Conservation (phyloP, 2,113 vertebrate species). For the Strigops habroptila region DNA sequence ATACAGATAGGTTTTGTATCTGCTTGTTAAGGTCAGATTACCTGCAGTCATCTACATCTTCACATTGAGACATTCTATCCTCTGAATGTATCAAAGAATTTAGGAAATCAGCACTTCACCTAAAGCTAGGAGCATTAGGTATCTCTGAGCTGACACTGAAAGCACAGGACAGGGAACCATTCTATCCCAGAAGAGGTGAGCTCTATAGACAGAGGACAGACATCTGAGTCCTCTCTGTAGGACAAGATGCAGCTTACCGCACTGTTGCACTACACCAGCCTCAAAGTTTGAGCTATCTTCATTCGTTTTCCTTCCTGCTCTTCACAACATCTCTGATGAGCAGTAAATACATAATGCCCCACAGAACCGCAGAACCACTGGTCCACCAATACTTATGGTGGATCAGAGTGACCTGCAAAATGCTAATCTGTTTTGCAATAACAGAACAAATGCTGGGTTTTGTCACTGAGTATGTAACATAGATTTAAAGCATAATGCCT, state of each 20-base stretch:
- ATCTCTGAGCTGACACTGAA: not conserved
- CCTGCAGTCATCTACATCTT: not conserved
- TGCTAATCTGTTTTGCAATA: not conserved
- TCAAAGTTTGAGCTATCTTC: not conserved
- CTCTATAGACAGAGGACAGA: not conserved
- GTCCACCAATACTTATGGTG: not conserved
- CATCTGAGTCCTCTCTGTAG: not conserved
- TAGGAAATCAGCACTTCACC: not conserved
- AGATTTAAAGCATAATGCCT: not conserved
- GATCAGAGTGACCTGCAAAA: not conserved
- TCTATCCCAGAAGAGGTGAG: not conserved
- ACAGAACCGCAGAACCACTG: not conserved
- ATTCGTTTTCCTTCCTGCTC: not conserved
- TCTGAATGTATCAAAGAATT: not conserved
- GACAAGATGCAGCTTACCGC: not conserved
- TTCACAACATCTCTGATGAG: not conserved
- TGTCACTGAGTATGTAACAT: not conserved
- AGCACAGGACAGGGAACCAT: rapidly evolving
- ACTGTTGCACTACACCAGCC: not conserved
- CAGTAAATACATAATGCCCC: not conserved
- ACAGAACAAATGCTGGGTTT: not conserved
- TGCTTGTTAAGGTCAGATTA: not conserved
- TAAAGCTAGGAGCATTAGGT: not conserved
- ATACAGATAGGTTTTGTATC: not conserved
- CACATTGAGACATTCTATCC: not conserved